Evolutionary conservation across 2,797 vertebrate species (phyloP).

Genomic region (Sarcoramphus papa): DNA sequence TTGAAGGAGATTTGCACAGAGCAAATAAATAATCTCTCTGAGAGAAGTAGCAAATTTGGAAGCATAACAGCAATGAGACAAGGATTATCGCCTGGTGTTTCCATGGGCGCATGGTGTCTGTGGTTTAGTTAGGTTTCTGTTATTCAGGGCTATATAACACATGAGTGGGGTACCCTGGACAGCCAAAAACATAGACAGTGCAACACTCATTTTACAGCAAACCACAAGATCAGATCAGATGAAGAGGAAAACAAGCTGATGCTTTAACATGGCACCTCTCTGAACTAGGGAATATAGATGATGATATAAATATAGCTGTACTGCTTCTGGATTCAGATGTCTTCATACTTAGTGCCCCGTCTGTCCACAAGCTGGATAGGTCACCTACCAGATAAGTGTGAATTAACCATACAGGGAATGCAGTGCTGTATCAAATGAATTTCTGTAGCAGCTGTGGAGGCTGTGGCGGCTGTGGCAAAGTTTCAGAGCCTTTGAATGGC

Average conservation of each 20-base stretch:
- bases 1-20: not conserved
- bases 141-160: not conserved
- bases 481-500: slow-evolving; percentile 6
- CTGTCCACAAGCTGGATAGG: not conserved
- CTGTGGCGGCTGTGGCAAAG: not conserved
- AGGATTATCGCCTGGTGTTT: not conserved
- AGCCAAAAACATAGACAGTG: not conserved
- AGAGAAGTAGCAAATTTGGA: not conserved
- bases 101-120: not conserved
- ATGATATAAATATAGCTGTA: not conserved
- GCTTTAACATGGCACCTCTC: not conserved
- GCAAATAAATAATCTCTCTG: not conserved
- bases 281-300: not conserved
- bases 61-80: not conserved
- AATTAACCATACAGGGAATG: slow-evolving; percentile 8
- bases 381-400: not conserved
- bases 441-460: slow-evolving; percentile 21
- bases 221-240: not conserved
- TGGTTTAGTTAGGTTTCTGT: not conserved
- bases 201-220: not conserved
- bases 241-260: not conserved
- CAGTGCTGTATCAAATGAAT: not conserved
- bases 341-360: not conserved
- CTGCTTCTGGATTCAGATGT: not conserved
- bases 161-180: not conserved